phyloP scores from a whole-genome alignment of 2,113 vertebrate species.

The Zeus faber region DNA sequence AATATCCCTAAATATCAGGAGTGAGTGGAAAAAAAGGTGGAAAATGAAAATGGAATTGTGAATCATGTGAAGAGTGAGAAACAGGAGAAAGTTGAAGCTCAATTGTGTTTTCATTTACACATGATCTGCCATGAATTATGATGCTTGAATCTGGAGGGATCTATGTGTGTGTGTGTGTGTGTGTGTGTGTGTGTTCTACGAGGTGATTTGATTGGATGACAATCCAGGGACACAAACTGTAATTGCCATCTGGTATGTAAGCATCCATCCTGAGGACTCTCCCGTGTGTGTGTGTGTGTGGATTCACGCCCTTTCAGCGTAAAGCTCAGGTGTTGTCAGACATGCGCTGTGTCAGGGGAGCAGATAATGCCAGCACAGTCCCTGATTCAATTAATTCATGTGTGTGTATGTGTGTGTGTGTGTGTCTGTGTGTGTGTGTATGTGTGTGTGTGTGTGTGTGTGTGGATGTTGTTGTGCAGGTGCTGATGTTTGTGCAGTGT shows the following conservation, averaged over 20 bases:
- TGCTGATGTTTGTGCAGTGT: no score
- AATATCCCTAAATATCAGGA: no score
- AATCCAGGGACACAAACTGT: constrained; percentile 53
- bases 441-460: constrained; percentile 7
- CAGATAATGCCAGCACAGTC: neutral
- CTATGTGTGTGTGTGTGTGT: neutral
- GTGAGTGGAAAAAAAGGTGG: no score
- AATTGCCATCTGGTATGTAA: constrained; percentile 53
- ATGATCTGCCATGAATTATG: no score
- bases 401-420: neutral
- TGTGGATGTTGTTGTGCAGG: neutral
- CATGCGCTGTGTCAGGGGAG: constrained; percentile 2
- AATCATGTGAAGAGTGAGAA: no score
- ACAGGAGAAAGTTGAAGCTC: no score
- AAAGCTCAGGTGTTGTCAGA: neutral
- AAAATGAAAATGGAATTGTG: no score
- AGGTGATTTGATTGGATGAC: constrained; percentile 50
- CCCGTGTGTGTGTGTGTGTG: constrained; percentile 9
- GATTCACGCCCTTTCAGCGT: neutral
- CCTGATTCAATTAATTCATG: neutral
- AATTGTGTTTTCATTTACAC: no score
- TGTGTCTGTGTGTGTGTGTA: constrained; percentile 6
- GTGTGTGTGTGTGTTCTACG: neutral
- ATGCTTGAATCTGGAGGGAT: no score
- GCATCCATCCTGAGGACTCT: no score